These are phyloP conservation scores for Cottus gobio DNA, from an alignment of 2,113 vertebrate genomes.

Conservation along the genomic window DNA sequence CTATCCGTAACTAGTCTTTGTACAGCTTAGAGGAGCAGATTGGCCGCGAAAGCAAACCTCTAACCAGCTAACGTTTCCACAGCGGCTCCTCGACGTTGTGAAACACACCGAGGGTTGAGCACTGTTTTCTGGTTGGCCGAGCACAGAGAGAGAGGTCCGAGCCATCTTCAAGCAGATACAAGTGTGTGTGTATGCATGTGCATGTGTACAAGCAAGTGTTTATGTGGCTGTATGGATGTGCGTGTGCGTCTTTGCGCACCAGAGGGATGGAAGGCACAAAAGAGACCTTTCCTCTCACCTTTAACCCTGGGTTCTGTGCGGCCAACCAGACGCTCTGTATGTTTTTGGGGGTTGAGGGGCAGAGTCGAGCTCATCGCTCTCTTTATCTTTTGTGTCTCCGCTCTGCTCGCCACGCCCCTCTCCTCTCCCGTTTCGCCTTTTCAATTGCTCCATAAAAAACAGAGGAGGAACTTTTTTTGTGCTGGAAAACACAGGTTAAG, in stretches of 20 bases:
- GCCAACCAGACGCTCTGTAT: conserved; percentile 69
- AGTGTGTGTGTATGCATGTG: conserved; percentile 38
- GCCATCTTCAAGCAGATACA: conserved; percentile 71
- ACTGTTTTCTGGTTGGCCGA: conserved; percentile 73
- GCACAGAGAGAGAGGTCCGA: conserved; percentile 75
- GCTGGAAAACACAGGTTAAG: conserved; percentile 76
- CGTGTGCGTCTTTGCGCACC: conserved; percentile 72
- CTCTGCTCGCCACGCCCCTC: conserved; percentile 46
- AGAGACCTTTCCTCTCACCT: conserved; percentile 81
- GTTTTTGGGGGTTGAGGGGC: conserved; percentile 46
- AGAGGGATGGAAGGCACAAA: conserved; percentile 80
- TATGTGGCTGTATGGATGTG: conserved; percentile 32
- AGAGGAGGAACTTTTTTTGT: conserved; percentile 68
- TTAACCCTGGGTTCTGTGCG: conserved; percentile 74
- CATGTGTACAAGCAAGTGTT: conserved; percentile 25
- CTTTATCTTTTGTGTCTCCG: conserved; percentile 52
- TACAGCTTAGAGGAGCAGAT: conserved; percentile 81
- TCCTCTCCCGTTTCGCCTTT: conserved; percentile 50
- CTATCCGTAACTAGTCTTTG: conserved; percentile 83
- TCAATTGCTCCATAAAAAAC: conserved; percentile 72
- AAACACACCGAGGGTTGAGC: conserved; percentile 59
- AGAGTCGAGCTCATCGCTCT: conserved; percentile 41
- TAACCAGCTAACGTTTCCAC: conserved; percentile 61
- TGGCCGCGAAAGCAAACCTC: conserved; percentile 43
- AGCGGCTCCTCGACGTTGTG: conserved; percentile 61